These are phyloP conservation scores for Odontophorus gujanensis DNA, from an alignment of 2,113 vertebrate species.

Conservation along the genomic window DNA sequence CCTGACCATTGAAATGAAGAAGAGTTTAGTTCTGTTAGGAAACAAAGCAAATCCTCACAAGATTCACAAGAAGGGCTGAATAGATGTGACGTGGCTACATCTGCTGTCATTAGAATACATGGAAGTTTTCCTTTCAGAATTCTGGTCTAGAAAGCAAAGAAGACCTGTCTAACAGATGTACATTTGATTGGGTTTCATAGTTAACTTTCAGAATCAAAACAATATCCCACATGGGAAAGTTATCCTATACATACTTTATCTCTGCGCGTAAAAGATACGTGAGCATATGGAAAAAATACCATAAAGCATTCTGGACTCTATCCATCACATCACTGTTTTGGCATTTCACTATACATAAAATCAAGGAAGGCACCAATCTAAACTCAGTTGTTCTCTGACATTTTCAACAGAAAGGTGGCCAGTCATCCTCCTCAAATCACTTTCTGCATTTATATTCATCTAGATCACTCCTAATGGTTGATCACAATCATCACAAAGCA, in stretches of 20 bases:
- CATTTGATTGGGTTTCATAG: background rate
- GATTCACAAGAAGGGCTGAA: background rate
- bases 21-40: background rate
- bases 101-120: background rate
- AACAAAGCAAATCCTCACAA: background rate
- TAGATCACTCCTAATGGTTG: background rate
- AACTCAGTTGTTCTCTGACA: conserved; percentile 12
- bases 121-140: background rate
- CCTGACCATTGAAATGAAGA: background rate
- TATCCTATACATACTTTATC: background rate
- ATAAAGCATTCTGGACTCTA: background rate
- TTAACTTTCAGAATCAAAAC: background rate
- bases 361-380: background rate
- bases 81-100: background rate
- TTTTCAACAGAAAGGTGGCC: conserved; percentile 38
- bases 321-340: background rate
- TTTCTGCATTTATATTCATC: conserved; percentile 4
- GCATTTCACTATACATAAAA: background rate
- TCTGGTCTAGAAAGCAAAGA: background rate
- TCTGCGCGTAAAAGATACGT: background rate
- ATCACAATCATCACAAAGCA: background rate
- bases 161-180: background rate
- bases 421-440: background rate
- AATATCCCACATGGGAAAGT: background rate
- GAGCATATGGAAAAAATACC: background rate